Conservation (phyloP, 2,113 vertebrate genomes). For the Felis chaus region DNA sequence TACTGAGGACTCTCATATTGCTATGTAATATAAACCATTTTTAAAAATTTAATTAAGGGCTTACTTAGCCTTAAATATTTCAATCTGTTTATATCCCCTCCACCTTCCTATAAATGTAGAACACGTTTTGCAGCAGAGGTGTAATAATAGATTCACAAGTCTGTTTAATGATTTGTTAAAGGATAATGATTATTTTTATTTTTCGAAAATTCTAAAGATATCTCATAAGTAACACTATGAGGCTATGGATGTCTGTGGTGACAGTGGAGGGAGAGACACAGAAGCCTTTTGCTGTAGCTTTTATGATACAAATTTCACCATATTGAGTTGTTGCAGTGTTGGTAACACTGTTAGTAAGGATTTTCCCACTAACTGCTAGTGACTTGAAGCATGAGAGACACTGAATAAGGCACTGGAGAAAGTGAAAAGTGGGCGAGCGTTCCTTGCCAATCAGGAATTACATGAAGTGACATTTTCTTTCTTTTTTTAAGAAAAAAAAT, state of each 20-base stretch:
- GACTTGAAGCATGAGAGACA: not conserved
- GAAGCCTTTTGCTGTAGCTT: not conserved
- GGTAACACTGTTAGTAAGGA: not conserved
- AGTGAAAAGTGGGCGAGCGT: not conserved
- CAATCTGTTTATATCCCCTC: not conserved
- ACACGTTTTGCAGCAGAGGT: not conserved
- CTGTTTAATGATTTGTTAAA: not conserved
- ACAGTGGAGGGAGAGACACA: not conserved
- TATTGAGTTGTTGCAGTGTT: not conserved
- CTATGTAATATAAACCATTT: not conserved
- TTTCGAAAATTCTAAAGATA: not conserved
- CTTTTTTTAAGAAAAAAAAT: not conserved
- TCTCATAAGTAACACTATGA: not conserved
- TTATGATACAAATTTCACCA: not conserved
- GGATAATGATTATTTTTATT: slow-evolving; percentile 8
- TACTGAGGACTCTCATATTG: not conserved
- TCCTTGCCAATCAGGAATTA: not conserved
- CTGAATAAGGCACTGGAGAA: not conserved
- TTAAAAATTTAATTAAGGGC: not conserved
- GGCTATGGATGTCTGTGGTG: not conserved
- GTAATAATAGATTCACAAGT: not conserved
- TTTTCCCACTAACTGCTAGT: not conserved
- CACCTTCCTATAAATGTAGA: not conserved
- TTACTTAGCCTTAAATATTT: not conserved
- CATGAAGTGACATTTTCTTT: not conserved